phyloP scores from a whole-genome alignment of 1,140 invertebrate genomes.

The Euglossa dilemma region DNA sequence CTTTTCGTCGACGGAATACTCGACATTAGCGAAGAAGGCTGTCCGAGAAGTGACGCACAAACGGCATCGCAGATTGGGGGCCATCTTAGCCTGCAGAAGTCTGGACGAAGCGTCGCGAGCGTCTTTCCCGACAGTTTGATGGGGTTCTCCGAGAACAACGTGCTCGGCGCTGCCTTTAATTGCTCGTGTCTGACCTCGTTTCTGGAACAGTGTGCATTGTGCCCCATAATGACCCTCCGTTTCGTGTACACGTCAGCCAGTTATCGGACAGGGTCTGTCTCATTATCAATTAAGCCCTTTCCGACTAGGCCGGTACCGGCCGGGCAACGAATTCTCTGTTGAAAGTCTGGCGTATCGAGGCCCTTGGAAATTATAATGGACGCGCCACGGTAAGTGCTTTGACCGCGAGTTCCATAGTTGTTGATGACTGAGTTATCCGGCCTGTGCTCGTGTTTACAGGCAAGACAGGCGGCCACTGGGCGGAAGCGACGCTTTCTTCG shows the following conservation, averaged over 20 bases:
- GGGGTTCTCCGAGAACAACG: not conserved
- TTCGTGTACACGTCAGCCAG: constrained; percentile 1
- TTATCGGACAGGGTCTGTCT: constrained; percentile 22
- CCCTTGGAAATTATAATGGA: constrained; percentile 15
- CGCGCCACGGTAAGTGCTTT: not conserved
- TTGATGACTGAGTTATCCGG: not conserved
- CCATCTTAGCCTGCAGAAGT: not conserved
- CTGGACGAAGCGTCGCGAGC: constrained; percentile 4
- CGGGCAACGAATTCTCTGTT: not conserved
- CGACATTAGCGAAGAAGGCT: not conserved
- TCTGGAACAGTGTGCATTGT: constrained; percentile 8
- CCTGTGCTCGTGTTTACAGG: not conserved
- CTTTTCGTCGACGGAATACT: not conserved
- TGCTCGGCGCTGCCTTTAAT: not conserved
- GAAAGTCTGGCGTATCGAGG: not conserved
- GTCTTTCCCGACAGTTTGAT: constrained; percentile 5
- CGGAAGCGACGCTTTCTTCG: not conserved
- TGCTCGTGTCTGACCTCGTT: constrained; percentile 29
- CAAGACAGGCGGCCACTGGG: too few species aligned
- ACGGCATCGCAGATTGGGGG: not conserved
- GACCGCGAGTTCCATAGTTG: not conserved
- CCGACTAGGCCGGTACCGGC: not conserved
- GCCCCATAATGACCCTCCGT: not conserved
- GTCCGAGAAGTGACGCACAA: constrained; percentile 4
- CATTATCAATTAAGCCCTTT: constrained; percentile 35